phyloP scores from a whole-genome alignment of 37 sponge, comb jelly and placozoan genomes.

The Halisarca cf. caerulea region DNA sequence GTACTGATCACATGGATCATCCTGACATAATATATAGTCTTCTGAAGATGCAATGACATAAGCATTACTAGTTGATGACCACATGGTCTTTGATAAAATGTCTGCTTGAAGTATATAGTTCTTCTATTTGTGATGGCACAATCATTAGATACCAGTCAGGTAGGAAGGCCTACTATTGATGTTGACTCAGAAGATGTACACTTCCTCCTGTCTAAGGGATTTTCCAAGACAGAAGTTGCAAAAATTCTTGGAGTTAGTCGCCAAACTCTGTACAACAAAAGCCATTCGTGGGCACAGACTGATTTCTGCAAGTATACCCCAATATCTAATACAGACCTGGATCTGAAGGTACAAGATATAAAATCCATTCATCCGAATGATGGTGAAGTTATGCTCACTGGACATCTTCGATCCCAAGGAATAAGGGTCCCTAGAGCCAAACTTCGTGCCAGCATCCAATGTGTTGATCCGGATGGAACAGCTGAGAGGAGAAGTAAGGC shows the following conservation, averaged over 20 bases:
- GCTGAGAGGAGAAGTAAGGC: neutral
- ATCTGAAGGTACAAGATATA: no score
- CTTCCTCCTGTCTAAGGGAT: neutral
- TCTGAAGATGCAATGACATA: no score
- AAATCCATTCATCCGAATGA: no score
- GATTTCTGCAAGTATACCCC: no score
- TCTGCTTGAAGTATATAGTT: no score
- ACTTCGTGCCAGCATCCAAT: neutral
- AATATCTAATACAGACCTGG: no score
- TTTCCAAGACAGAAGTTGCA: conserved; percentile 7
- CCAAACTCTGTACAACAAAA: neutral
- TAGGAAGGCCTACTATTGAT: neutral
- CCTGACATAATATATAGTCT: neutral
- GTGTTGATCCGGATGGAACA: neutral
- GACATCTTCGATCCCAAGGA: neutral
- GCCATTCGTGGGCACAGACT: neutral
- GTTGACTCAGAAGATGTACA: neutral
- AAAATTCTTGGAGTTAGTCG: neutral
- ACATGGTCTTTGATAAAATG: no score
- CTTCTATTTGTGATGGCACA: neutral
- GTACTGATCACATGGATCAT: neutral
- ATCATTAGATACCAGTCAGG: neutral
- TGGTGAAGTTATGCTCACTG: neutral
- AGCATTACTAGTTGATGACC: no score
- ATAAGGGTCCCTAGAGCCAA: neutral